These are phyloP conservation scores for Scatophagus argus DNA, from an alignment of 2,113 vertebrate species.

Conservation along the genomic window DNA sequence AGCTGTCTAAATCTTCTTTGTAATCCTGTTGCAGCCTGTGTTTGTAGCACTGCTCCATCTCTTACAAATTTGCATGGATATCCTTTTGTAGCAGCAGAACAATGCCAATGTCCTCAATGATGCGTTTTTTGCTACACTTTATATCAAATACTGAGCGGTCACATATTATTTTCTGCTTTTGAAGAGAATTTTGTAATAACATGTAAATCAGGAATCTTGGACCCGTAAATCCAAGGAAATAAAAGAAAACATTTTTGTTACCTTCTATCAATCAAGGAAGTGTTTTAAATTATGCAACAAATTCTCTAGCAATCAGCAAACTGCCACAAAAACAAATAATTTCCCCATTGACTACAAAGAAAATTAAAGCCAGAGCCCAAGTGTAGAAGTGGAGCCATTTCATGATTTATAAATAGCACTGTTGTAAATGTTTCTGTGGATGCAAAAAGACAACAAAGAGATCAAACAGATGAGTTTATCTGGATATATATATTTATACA, in stretches of 20 bases:
- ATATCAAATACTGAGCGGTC: background rate
- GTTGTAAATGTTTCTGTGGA: background rate
- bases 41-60: background rate
- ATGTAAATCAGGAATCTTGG: background rate
- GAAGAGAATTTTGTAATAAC: background rate
- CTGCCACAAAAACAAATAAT: slow-evolving; percentile 4
- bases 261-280: no score
- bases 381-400: background rate
- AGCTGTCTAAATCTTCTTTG: background rate
- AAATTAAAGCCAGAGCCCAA: background rate
- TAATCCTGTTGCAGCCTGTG: background rate
- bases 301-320: no score
- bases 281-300: no score
- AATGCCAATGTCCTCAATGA: background rate
- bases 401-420: background rate
- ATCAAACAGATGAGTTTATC: no score
- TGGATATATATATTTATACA: no score
- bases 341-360: slow-evolving; percentile 5
- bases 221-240: background rate
- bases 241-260: no score
- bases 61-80: slow-evolving; percentile 33
- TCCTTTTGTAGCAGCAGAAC: background rate
- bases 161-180: background rate
- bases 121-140: background rate
- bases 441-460: background rate